A percentile compares a stretch with the other conserved stretches of the same genome.
Evolutionary conservation across 2,888 invertebrate species (phyloP).

Genomic region (Drosophila prolongata): DNA sequence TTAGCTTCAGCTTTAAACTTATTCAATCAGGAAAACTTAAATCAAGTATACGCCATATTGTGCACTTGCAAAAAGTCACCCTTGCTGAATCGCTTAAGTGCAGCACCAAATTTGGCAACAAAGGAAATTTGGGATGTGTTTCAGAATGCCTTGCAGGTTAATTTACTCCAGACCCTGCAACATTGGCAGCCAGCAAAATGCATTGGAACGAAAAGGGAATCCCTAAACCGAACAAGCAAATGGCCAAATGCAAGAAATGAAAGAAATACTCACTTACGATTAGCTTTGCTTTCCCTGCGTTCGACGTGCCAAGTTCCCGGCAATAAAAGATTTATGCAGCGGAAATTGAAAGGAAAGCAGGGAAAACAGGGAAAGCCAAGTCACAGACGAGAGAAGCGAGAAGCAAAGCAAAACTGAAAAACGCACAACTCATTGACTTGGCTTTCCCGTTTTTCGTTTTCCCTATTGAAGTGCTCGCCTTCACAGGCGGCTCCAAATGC

Average conservation of each 20-base stretch:
- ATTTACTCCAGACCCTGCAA: constrained; percentile 21
- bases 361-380: constrained; percentile 22
- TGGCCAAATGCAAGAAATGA: constrained; percentile 39
- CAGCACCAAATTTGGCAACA: constrained; percentile 33
- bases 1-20: constrained; percentile 2
- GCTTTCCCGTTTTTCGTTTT: not conserved
- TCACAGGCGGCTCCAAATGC: constrained; percentile 48
- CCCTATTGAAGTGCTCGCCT: constrained; percentile 41
- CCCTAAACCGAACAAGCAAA: constrained; percentile 17
- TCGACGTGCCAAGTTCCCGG: constrained; percentile 39
- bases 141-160: constrained; percentile 38
- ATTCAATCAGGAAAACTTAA: not conserved
- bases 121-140: constrained; percentile 42
- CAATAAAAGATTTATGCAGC: constrained; percentile 71
- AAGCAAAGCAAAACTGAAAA: constrained; percentile 30
- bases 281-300: constrained; percentile 49
- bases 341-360: constrained; percentile 63
- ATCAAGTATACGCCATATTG: constrained; percentile 54
- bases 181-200: constrained; percentile 4
- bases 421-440: constrained; percentile 61
- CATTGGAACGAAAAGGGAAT: constrained; percentile 9
- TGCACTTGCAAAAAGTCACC: constrained; percentile 31
- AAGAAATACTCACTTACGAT: constrained; percentile 66
- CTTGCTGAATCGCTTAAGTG: constrained; percentile 61
- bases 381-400: constrained; percentile 26